These are phyloP conservation scores for Diceros bicornis DNA, from an alignment of 2,797 vertebrate genomes.

Conservation along the genomic window DNA sequence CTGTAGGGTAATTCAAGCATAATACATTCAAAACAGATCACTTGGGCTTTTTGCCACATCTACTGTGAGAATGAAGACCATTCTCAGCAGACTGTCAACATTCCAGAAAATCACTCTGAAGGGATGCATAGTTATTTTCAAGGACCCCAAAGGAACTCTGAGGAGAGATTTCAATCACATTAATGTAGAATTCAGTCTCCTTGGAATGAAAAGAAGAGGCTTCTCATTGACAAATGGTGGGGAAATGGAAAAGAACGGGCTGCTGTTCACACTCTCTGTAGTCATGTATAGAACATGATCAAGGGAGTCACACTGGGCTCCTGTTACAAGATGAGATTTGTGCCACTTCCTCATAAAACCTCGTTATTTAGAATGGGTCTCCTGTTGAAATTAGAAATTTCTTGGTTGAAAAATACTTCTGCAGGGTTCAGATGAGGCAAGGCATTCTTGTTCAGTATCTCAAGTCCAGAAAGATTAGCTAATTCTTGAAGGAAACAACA, in stretches of 20 bases:
- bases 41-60: background rate
- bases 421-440: background rate
- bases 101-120: conserved; percentile 1
- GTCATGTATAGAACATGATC: background rate
- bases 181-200: background rate
- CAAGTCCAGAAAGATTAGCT: background rate
- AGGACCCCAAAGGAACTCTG: background rate
- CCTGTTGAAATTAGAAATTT: background rate
- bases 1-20: background rate
- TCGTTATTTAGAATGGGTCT: background rate
- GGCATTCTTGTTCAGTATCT: background rate
- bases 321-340: background rate
- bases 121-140: background rate
- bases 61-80: background rate
- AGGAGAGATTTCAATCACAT: background rate
- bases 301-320: fast-evolving
- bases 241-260: background rate
- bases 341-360: background rate
- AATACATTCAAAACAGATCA: background rate
- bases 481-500: background rate
- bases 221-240: background rate
- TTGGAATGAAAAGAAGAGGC: background rate
- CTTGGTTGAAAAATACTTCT: background rate
- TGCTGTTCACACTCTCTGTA: background rate
- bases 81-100: background rate